Percentiles rank a stretch among this genome's conserved stretches.
Conservation (phyloP, 2,797 vertebrate species). For the Pantherophis vulpinus region DNA sequence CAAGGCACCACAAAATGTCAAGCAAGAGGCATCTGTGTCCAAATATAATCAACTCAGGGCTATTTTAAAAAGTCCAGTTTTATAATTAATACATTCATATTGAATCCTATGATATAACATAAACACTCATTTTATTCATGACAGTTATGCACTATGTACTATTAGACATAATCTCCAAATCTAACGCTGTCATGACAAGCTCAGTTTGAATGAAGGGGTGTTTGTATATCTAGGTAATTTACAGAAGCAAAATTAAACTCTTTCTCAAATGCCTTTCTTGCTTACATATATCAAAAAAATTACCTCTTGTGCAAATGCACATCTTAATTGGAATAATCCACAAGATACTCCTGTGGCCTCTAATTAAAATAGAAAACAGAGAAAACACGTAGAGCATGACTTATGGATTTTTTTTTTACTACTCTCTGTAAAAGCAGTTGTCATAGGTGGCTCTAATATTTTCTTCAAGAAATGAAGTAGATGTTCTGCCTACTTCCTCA, state of each 20-base stretch:
- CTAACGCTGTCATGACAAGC: neutral
- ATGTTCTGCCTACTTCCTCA: neutral
- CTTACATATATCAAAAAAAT: constrained; percentile 38
- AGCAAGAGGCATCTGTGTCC: neutral
- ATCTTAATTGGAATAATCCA: constrained; percentile 38
- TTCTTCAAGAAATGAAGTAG: neutral
- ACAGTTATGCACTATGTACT: neutral
- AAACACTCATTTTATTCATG: constrained; percentile 6
- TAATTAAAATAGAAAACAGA: constrained; percentile 30
- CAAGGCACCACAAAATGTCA: neutral
- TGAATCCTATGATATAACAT: neutral
- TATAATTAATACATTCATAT: neutral
- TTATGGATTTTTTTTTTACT: neutral
- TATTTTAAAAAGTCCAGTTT: neutral
- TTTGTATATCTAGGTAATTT: constrained; percentile 13
- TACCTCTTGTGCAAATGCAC: constrained; percentile 41
- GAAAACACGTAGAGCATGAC: neutral
- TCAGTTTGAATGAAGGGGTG: neutral
- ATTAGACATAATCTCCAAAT: constrained; percentile 3
- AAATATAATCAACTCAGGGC: neutral
- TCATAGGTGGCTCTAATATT: neutral
- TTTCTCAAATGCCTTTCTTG: neutral
- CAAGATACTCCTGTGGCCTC: constrained; percentile 32
- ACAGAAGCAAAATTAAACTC: constrained; percentile 18
- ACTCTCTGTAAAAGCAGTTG: neutral